phyloP scores from a whole-genome alignment of 2,113 vertebrate species.

The Seriola aureovittata region DNA sequence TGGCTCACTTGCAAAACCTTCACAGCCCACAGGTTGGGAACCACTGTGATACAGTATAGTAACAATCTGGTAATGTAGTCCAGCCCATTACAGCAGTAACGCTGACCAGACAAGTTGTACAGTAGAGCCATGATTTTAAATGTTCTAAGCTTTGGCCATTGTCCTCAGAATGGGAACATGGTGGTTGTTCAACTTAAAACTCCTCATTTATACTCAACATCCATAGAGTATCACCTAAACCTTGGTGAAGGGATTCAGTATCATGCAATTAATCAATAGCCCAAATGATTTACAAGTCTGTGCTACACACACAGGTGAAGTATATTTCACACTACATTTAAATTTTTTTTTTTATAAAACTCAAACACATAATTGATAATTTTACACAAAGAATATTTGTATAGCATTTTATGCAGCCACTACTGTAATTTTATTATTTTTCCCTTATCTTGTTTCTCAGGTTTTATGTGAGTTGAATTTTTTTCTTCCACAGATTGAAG shows the following conservation, averaged over 20 bases:
- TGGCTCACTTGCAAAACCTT: too few relatives aligned
- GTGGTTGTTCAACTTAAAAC: not conserved
- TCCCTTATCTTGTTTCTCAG: not conserved
- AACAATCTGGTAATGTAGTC: too few relatives aligned
- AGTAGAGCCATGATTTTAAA: too few relatives aligned
- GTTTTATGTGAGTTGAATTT: not conserved
- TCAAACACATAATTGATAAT: not conserved
- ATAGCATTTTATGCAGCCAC: not conserved
- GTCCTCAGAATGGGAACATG: not conserved
- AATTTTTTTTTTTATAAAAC: not conserved
- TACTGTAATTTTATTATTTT: not conserved
- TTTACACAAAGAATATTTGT: not conserved
- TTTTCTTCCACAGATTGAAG: not conserved
- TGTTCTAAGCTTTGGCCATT: not conserved
- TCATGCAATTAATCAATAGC: not conserved
- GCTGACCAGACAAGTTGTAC: too few relatives aligned
- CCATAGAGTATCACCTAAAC: too few relatives aligned
- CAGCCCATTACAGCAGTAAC: too few relatives aligned
- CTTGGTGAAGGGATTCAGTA: not conserved
- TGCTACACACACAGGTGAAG: not conserved
- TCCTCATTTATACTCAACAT: too few relatives aligned
- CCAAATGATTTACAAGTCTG: not conserved
- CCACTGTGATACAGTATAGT: too few relatives aligned
- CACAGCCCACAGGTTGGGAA: too few relatives aligned
- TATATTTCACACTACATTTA: not conserved